A percentile compares a stretch with the other conserved stretches of the same genome.
These are phyloP conservation scores for Venusia cambrica DNA, from an alignment of 2,888 invertebrate species.

Conservation along the genomic window DNA sequence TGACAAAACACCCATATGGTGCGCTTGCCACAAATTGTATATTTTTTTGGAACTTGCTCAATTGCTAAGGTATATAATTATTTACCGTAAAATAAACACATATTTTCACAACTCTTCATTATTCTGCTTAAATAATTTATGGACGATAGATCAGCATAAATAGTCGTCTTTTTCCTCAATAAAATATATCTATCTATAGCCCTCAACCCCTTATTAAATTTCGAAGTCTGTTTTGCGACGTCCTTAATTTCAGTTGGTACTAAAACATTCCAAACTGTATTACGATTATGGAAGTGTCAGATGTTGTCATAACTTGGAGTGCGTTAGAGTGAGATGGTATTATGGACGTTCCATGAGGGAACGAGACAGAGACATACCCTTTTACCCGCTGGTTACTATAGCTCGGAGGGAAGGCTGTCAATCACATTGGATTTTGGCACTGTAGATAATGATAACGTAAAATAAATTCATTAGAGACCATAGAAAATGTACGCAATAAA, in stretches of 20 bases:
- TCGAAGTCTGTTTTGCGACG: constrained; percentile 15
- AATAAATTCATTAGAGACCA: constrained; percentile 2
- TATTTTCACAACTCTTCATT: too few species aligned
- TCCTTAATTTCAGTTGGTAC: constrained; percentile 16
- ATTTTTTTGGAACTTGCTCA: too few species aligned
- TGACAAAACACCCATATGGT: too few species aligned
- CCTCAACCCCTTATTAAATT: constrained; percentile 9
- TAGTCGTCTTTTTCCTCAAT: constrained; percentile 1
- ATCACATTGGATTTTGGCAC: constrained; percentile 23
- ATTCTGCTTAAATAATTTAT: too few species aligned
- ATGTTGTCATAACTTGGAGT: constrained; percentile 28
- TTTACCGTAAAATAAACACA: too few species aligned
- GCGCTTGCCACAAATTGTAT: too few species aligned
- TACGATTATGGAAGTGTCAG: constrained; percentile 30
- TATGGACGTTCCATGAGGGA: constrained; percentile 17
- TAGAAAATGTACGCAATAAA: constrained; percentile 1
- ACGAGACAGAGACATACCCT: constrained; percentile 16
- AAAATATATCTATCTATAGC: background rate
- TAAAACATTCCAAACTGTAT: constrained; percentile 22
- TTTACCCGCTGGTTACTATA: constrained; percentile 25
- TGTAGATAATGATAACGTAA: constrained; percentile 3
- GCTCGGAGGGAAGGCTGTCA: constrained; percentile 25
- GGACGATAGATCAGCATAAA: too few species aligned
- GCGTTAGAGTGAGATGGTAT: constrained; percentile 33
- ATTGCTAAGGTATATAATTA: too few species aligned